Conservation (phyloP, 1,140 invertebrate species). For the Oreohelix idahoensis region DNA sequence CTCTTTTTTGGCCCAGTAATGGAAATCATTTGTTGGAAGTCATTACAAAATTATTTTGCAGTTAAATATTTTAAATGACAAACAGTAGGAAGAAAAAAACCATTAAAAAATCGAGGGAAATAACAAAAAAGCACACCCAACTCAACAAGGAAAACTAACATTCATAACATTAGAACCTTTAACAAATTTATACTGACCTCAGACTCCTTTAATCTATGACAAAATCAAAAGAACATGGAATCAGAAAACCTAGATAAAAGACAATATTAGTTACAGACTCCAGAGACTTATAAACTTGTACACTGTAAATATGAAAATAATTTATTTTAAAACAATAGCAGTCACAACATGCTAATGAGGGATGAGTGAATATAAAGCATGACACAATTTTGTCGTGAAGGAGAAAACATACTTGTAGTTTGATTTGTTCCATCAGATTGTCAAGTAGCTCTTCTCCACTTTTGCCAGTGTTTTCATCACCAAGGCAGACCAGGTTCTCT, state of each 20-base stretch:
- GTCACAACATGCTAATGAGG: no score
- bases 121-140: neutral
- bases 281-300: no score
- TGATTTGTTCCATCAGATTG: constrained; percentile 38
- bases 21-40: no score
- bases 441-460: constrained; percentile 38
- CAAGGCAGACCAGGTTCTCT: constrained; percentile 17
- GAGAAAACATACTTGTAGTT: constrained; percentile 26
- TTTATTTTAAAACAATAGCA: no score
- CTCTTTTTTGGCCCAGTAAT: no score
- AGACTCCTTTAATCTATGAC: neutral
- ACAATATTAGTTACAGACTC: no score
- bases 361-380: no score
- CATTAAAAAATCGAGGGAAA: neutral
- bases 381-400: no score
- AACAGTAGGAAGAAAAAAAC: neutral
- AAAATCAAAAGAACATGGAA: neutral
- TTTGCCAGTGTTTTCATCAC: constrained; percentile 33
- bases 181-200: neutral
- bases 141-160: neutral
- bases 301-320: no score
- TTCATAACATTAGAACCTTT: neutral
- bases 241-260: neutral
- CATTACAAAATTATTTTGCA: no score
- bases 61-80: no score